These are phyloP conservation scores for Dimorphilus gyrociliatus DNA, from an alignment of 2,888 invertebrate genomes.

Conservation along the genomic window DNA sequence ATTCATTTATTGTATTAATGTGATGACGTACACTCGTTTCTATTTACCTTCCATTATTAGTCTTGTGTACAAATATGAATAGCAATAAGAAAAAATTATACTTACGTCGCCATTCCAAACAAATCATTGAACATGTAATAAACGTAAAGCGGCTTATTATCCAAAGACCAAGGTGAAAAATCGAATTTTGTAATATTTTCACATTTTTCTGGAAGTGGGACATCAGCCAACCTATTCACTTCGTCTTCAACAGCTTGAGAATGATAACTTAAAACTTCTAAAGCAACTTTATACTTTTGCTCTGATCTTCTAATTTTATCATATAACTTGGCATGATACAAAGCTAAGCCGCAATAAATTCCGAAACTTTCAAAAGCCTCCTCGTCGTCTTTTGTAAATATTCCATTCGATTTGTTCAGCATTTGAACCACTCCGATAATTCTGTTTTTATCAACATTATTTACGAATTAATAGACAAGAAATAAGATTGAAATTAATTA, in stretches of 20 bases:
- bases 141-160: conserved; percentile 54
- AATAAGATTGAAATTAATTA: not conserved
- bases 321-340: conserved; percentile 67
- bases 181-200: conserved; percentile 43
- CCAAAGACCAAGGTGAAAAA: conserved; percentile 54
- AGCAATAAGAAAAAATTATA: not conserved
- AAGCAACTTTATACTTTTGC: conserved; percentile 58
- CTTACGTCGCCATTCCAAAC: conserved; percentile 44
- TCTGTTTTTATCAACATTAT: conserved; percentile 20
- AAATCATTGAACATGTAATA: conserved; percentile 60
- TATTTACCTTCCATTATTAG: not conserved
- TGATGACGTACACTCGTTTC: too few relatives aligned
- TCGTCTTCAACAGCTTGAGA: conserved; percentile 58
- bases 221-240: conserved; percentile 25
- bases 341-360: conserved; percentile 64
- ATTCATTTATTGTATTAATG: too few relatives aligned
- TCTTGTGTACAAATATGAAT: not conserved
- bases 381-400: conserved; percentile 53
- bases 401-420: conserved; percentile 48
- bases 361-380: conserved; percentile 66
- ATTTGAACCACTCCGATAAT: conserved; percentile 74
- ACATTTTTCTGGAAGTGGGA: conserved; percentile 17
- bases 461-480: too few relatives aligned
- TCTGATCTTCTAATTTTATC: conserved; percentile 65
- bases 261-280: conserved; percentile 68